phyloP scores from a whole-genome alignment of 2,888 invertebrate genomes.

The Unio delphinus region DNA sequence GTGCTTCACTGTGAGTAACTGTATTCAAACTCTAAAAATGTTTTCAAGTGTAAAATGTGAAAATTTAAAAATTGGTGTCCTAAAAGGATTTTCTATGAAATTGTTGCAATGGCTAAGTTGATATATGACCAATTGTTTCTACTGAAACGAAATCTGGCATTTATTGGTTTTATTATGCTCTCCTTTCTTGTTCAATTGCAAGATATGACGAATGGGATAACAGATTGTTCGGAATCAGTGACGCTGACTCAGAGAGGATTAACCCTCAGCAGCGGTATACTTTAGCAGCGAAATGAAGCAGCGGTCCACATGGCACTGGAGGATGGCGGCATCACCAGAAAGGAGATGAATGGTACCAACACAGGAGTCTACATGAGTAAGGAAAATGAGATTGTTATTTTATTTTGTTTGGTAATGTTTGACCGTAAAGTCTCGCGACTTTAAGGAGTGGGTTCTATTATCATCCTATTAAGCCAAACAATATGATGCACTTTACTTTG shows the following conservation, averaged over 20 bases:
- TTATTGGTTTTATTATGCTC: not conserved
- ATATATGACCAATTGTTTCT: not conserved
- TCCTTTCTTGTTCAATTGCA: not conserved
- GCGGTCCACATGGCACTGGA: constrained; percentile 25
- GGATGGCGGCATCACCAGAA: constrained; percentile 21
- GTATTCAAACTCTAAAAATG: too few relatives aligned
- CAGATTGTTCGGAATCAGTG: constrained; percentile 21
- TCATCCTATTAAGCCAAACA: not conserved
- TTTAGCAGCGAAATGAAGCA: too few relatives aligned
- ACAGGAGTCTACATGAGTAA: constrained; percentile 46
- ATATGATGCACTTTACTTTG: too few relatives aligned
- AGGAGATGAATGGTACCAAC: constrained; percentile 18
- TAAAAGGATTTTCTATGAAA: too few relatives aligned
- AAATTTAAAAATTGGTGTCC: too few relatives aligned
- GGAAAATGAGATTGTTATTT: not conserved
- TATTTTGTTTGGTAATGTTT: not conserved
- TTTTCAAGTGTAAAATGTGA: too few relatives aligned
- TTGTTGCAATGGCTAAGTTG: not conserved
- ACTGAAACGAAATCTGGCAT: too few relatives aligned
- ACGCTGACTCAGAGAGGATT: constrained; percentile 17
- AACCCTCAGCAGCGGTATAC: constrained; percentile 27
- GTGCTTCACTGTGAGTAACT: too few relatives aligned
- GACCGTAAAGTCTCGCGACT: not conserved
- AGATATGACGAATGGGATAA: constrained; percentile 28
- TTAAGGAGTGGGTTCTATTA: not conserved